Percentiles rank a stretch among this genome's conserved stretches.
These are phyloP conservation scores for Petrocephalus sullivani DNA, from an alignment of 2,797 vertebrate species.

Conservation along the genomic window DNA sequence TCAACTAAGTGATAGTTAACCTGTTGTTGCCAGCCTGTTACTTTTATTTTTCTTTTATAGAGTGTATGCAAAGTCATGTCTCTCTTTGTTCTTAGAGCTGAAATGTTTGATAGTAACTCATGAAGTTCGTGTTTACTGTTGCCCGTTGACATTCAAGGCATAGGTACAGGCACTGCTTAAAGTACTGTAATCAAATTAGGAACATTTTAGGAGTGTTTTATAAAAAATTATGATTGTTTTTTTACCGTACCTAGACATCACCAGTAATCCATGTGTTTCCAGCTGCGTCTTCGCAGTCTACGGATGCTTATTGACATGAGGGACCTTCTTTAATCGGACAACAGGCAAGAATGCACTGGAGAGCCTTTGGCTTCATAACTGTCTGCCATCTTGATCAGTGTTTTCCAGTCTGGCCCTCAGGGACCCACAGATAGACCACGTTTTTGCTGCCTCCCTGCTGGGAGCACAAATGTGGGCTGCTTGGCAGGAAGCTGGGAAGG, in stretches of 20 bases:
- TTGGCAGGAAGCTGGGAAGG: neutral
- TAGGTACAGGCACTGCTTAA: conserved; percentile 40
- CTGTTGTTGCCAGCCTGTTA: conserved; percentile 59
- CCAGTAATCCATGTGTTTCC: neutral
- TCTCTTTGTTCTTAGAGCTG: conserved; percentile 49
- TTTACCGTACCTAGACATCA: neutral
- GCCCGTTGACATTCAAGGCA: conserved; percentile 59
- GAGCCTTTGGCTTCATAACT: neutral
- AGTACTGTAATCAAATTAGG: neutral
- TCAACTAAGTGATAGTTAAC: conserved; percentile 59
- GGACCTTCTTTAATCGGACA: neutral
- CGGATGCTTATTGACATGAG: neutral
- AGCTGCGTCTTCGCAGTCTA: neutral
- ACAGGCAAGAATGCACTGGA: neutral
- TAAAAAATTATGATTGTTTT: neutral
- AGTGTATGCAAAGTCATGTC: conserved; percentile 41
- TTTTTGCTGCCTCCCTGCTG: neutral
- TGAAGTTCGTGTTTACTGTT: conserved; percentile 52
- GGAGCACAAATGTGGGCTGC: neutral
- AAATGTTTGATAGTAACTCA: neutral
- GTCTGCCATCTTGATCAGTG: neutral
- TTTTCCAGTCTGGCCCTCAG: neutral
- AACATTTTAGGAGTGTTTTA: neutral
- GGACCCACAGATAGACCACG: neutral
- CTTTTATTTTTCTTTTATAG: conserved; percentile 53